phyloP scores from a whole-genome alignment of 2,113 vertebrate species.

The Campylomormyrus tamandua region DNA sequence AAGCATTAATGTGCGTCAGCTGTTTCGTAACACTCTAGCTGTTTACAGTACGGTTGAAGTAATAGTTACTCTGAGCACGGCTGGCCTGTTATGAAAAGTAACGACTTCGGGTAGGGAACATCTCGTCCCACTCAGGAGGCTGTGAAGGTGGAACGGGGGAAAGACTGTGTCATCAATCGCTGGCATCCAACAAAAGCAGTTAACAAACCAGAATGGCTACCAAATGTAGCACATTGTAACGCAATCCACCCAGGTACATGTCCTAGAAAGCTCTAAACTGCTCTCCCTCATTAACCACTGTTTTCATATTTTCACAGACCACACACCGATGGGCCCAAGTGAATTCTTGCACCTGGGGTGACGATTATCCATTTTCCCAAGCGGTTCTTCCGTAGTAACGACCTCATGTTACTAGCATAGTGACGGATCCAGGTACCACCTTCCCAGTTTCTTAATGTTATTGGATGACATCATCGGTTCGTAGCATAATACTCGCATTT shows the following conservation, averaged over 20 bases:
- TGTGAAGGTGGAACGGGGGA: not conserved
- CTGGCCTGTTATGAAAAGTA: not conserved
- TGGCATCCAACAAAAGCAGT: not conserved
- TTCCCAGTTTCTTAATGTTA: not conserved
- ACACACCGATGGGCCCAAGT: not conserved
- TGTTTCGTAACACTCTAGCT: not conserved
- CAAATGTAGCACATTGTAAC: not conserved
- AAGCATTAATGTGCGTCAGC: not conserved
- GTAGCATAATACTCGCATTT: conserved; percentile 29
- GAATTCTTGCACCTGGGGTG: not conserved
- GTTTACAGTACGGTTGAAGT: not conserved
- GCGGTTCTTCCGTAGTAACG: not conserved
- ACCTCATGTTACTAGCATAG: not conserved
- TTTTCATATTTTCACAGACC: not conserved
- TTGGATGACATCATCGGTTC: conserved; percentile 32
- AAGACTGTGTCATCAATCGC: not conserved
- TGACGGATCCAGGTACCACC: not conserved
- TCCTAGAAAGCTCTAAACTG: not conserved
- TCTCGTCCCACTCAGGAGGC: not conserved
- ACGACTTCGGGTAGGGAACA: not conserved
- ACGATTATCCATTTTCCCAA: not conserved
- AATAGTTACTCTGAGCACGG: not conserved
- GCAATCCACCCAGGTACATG: not conserved
- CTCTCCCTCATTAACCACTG: not conserved
- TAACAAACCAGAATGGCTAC: not conserved